Conservation (phyloP, 2,113 vertebrate genomes). For the Pionites leucogaster region DNA sequence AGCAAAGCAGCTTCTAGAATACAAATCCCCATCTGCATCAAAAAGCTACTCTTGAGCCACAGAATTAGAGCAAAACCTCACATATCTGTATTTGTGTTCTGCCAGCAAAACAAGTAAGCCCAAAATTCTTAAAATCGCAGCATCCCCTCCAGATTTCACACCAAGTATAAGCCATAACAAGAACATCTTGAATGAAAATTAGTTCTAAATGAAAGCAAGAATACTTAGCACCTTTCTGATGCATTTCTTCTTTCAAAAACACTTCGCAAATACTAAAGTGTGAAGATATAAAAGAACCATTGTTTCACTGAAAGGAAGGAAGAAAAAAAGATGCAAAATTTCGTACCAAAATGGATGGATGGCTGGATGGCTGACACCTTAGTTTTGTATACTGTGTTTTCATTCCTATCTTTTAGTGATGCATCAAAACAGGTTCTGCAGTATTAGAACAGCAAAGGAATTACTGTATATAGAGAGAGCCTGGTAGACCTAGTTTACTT, state of each 20-base stretch:
- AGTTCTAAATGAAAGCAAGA: slow-evolving; percentile 33
- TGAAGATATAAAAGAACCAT: background rate
- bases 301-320: background rate
- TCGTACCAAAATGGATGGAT: background rate
- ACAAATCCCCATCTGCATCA: background rate
- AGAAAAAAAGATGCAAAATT: background rate
- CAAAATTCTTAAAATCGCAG: slow-evolving; percentile 4
- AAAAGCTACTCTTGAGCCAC: background rate
- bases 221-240: slow-evolving; percentile 12
- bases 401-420: background rate
- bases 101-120: background rate
- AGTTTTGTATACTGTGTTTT: background rate
- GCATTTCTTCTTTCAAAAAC: slow-evolving; percentile 5
- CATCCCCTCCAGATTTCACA: background rate
- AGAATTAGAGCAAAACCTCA: background rate
- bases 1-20: background rate
- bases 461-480: background rate
- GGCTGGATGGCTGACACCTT: background rate
- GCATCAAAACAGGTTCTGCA: background rate
- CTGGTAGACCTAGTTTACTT: background rate
- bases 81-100: background rate
- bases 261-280: background rate
- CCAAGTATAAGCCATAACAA: background rate
- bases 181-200: slow-evolving; percentile 27
- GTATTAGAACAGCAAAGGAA: background rate